Percentiles rank a stretch among this genome's conserved stretches.
Evolutionary conservation across 2,888 invertebrate species (phyloP).

Genomic region (Tenthredo mesomela): DNA sequence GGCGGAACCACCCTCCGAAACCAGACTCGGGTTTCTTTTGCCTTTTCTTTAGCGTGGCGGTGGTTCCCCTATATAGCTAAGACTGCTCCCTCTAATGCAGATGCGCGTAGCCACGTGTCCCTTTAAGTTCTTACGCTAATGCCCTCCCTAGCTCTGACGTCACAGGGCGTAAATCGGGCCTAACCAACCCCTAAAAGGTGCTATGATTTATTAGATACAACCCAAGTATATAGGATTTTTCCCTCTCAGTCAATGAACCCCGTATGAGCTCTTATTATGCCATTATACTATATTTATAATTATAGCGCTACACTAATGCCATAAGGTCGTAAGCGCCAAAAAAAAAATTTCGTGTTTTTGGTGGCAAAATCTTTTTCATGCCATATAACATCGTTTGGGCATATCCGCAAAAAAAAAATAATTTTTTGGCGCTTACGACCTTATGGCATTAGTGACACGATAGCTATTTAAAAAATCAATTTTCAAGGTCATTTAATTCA

Average conservation of each 20-base stretch:
- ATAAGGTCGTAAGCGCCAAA: too few relatives aligned
- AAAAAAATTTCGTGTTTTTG: too few relatives aligned
- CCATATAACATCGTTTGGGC: too few relatives aligned
- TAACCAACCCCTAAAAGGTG: slow-evolving; percentile 8
- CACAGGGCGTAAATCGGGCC: not conserved
- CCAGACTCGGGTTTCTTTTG: slow-evolving; percentile 38
- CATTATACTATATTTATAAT: too few relatives aligned
- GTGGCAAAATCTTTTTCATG: too few relatives aligned
- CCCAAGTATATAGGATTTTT: not conserved
- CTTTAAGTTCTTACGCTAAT: slow-evolving; percentile 14
- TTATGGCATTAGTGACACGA: too few relatives aligned
- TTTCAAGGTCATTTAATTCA: slow-evolving; percentile 26
- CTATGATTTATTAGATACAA: slow-evolving; percentile 29
- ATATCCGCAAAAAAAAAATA: too few relatives aligned
- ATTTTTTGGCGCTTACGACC: too few relatives aligned
- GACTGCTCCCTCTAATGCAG: not conserved
- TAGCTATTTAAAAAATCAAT: too few relatives aligned
- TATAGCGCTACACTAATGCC: too few relatives aligned
- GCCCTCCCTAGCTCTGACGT: slow-evolving; percentile 21
- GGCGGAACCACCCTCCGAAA: slow-evolving; percentile 54
- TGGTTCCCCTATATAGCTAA: slow-evolving; percentile 12
- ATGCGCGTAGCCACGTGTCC: slow-evolving; percentile 27
- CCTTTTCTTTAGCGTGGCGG: slow-evolving; percentile 50
- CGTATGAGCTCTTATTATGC: not conserved
- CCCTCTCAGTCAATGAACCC: slow-evolving; percentile 1